These are phyloP conservation scores for Dicaeum eximium DNA, from an alignment of 2,113 vertebrate species.

Conservation along the genomic window DNA sequence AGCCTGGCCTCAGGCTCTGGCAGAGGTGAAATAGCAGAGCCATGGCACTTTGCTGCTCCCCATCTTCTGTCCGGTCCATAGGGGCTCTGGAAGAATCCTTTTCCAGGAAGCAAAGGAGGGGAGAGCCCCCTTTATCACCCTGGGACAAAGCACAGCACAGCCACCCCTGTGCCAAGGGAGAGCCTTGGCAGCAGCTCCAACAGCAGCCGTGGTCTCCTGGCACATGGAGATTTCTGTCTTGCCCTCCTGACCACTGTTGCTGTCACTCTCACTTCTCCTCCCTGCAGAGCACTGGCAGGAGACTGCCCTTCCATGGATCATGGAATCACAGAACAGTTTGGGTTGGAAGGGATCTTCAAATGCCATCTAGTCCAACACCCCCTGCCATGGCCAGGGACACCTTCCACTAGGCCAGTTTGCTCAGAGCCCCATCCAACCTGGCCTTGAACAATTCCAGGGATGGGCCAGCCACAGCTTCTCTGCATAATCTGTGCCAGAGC, in stretches of 20 bases:
- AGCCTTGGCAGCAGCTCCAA: background rate
- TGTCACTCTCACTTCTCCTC: background rate
- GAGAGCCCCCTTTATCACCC: background rate
- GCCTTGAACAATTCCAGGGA: background rate
- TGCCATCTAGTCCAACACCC: background rate
- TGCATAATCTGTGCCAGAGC: background rate
- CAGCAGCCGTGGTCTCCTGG: accelerated
- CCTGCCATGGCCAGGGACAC: background rate
- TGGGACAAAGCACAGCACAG: background rate
- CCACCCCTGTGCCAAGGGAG: background rate
- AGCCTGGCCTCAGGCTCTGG: background rate
- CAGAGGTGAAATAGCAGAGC: background rate
- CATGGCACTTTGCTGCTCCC: background rate
- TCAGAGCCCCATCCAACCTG: background rate
- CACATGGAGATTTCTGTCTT: background rate
- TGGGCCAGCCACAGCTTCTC: background rate
- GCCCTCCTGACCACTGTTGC: background rate
- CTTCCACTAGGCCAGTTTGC: background rate
- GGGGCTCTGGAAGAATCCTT: background rate
- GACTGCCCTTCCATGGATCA: accelerated
- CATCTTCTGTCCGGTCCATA: background rate
- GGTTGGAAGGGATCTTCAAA: background rate
- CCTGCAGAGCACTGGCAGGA: background rate
- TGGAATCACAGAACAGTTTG: background rate
- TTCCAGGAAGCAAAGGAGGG: background rate